Base-by-base conservation (phyloP, 2,797 vertebrate genomes). In the Enteromius mattozi region DNA sequence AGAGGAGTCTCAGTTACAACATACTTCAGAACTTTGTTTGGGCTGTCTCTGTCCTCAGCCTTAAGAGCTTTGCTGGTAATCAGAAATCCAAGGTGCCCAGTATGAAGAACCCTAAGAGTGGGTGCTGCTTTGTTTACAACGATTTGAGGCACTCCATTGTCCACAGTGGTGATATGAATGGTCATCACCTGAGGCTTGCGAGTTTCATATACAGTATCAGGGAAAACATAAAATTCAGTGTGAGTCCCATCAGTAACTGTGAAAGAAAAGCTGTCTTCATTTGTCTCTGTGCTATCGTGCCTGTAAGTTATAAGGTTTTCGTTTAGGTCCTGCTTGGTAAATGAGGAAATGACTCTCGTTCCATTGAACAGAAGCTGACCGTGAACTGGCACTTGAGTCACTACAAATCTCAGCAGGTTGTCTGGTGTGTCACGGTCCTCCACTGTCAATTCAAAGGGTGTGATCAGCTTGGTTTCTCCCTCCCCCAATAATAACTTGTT, bases 231-330 rank as follows among this genome's bases (percentile, higher is more conserved):
- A 86, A 96, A 97, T 45, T 95, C 94, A 6, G 89, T 91, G 77
- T 97, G 96, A 3, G 94, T 96, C 79, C 96, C 95, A 81, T 97
- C 96, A 1, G 96, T 96, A 87, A 97, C 93, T 12, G 95, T 97
- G 90, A 98, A 96, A 49, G 96, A 97, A 91, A 98, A 96, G 84
- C 96, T 97, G 90, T 97, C 96, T 70, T 96, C 95, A 0, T 84
- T 92, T 51, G 91, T 93, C 88, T 97, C 95, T 9, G 95, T 96
- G 78, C 95, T 93, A 30, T 97, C 95, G 0, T 96, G 95, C 85
- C 91, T 95, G 82, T 97, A 98, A 88, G 93, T 96, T 89, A 97
- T 96, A 17, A 96, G 92, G 83, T 97, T 97, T 84, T 97, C 92
- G 9, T 96, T 97, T 61, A 98, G 92, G 86, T 97, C 96, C 90